Conservation (phyloP, 2,888 invertebrate species). For the Caenorhabditis sp. region DNA sequence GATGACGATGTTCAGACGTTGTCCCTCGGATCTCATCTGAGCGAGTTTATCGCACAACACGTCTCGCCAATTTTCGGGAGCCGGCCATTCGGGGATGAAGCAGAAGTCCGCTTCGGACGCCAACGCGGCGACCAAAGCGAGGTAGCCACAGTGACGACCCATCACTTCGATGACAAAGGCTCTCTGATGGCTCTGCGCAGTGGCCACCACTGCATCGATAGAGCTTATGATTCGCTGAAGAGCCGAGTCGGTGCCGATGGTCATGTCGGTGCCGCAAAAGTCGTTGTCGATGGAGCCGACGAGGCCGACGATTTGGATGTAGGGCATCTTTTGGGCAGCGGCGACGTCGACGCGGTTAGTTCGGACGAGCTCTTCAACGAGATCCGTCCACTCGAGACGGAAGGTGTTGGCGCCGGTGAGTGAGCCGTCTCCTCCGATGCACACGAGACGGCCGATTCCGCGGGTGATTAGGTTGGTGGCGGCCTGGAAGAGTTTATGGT, state of each 20-base stretch:
- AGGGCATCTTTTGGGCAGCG: conserved; percentile 77
- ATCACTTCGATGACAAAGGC: conserved; percentile 98
- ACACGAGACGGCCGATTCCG: conserved; percentile 95
- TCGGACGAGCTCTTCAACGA: conserved; percentile 91
- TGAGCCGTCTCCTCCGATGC: conserved; percentile 99
- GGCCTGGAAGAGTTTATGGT: conserved; percentile 87
- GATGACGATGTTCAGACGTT: conserved; percentile 97
- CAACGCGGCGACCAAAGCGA: conserved; percentile 96
- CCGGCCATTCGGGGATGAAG: conserved; percentile 98
- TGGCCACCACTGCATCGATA: conserved; percentile 97
- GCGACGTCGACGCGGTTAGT: conserved; percentile 83
- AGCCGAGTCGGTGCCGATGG: conserved; percentile 97
- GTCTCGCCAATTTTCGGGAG: conserved; percentile 92
- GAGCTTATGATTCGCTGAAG: conserved; percentile 98
- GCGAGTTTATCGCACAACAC: conserved; percentile 94
- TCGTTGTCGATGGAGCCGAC: conserved; percentile 99
- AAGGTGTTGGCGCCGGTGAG: conserved; percentile 94
- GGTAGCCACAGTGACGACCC: conserved; percentile 99
- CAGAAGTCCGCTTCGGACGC: conserved; percentile 97
- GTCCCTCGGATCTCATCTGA: conserved; percentile 77
- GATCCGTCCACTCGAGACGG: conserved; percentile 92
- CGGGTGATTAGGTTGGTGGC: conserved; percentile 92
- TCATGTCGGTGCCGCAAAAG: conserved; percentile 97
- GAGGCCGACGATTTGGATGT: conserved; percentile 80
- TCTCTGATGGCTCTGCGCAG: conserved; percentile 97